A percentile compares a stretch with the other conserved stretches of the same genome.
phyloP scores from a whole-genome alignment of 2,113 vertebrate species.

The Tragulus kanchil region DNA sequence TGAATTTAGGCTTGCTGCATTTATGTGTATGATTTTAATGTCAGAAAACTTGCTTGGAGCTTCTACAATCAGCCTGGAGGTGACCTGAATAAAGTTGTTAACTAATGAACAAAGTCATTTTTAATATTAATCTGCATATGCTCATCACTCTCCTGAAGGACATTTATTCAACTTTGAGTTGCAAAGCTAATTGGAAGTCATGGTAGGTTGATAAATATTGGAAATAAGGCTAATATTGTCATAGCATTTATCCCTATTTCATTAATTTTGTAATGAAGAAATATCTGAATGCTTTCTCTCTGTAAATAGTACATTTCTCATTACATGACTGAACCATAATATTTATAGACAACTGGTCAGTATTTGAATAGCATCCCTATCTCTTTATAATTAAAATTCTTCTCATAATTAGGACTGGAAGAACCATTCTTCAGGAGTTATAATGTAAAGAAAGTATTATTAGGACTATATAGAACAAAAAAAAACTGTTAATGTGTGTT shows the following conservation, averaged over 20 bases:
- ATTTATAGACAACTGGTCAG: background rate
- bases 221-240: slow-evolving; percentile 76
- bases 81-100: slow-evolving; percentile 81
- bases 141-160: slow-evolving; percentile 74
- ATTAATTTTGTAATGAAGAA: slow-evolving; percentile 68
- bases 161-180: slow-evolving; percentile 79
- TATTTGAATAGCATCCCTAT: background rate
- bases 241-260: slow-evolving; percentile 68
- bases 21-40: slow-evolving; percentile 62
- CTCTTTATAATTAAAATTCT: background rate
- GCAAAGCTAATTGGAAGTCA: slow-evolving; percentile 79
- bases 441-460: background rate
- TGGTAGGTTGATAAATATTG: slow-evolving; percentile 77
- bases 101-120: slow-evolving; percentile 77
- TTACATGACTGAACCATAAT: slow-evolving; percentile 9
- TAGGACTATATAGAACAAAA: background rate
- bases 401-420: background rate
- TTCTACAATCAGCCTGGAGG: slow-evolving; percentile 71
- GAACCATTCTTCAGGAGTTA: background rate
- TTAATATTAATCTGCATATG: slow-evolving; percentile 76
- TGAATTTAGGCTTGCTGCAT: background rate
- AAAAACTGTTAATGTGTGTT: background rate
- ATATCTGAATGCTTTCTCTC: slow-evolving; percentile 57
- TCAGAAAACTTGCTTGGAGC: slow-evolving; percentile 58
- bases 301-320: slow-evolving; percentile 57